phyloP scores from a whole-genome alignment of 1,140 invertebrate species.

The Megalonaias nervosa region DNA sequence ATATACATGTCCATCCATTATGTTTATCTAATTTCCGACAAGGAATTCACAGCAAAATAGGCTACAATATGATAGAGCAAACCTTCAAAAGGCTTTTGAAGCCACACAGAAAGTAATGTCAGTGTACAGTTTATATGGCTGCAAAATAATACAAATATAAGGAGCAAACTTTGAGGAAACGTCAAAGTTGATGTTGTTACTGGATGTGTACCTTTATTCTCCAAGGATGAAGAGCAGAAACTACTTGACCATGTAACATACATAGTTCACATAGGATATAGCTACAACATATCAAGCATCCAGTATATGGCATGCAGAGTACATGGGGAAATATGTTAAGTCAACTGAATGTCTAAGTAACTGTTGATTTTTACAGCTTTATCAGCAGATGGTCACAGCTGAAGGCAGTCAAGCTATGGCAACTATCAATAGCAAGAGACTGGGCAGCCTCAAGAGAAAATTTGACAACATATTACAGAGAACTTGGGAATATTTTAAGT shows the following conservation, averaged over 20 bases:
- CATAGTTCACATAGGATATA: slow-evolving; percentile 26
- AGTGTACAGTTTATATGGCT: too few species aligned
- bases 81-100: too few species aligned
- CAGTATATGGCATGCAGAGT: slow-evolving; percentile 14
- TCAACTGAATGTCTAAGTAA: not conserved
- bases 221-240: slow-evolving; percentile 4
- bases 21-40: too few species aligned
- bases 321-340: slow-evolving; percentile 7
- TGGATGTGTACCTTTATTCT: slow-evolving; percentile 14
- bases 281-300: slow-evolving; percentile 17
- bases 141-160: too few species aligned
- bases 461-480: slow-evolving; percentile 1
- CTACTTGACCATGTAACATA: slow-evolving; percentile 16
- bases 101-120: too few species aligned
- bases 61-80: too few species aligned
- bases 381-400: not conserved
- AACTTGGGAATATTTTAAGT: not conserved
- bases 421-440: not conserved
- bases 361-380: not conserved
- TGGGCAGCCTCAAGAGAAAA: slow-evolving; percentile 5
- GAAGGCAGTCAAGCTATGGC: slow-evolving; percentile 7
- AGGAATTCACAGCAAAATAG: too few species aligned
- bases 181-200: not conserved
- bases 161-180: not conserved
- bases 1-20: too few species aligned